Conservation (phyloP, 2,113 vertebrate species). For the Prolemur simus region DNA sequence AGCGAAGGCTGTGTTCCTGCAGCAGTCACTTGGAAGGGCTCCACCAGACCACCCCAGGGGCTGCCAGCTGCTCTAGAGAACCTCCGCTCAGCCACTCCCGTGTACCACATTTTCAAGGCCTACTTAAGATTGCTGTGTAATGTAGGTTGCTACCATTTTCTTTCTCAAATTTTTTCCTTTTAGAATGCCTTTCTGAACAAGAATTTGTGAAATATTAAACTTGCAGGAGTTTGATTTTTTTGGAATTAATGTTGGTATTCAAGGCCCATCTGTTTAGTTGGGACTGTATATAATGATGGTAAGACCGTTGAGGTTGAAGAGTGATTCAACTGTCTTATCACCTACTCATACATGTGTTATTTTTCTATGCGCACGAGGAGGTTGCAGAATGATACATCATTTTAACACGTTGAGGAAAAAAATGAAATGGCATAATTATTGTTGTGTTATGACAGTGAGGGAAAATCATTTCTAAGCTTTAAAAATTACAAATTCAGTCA, state of each 20-base stretch:
- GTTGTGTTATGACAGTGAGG: conserved; percentile 41
- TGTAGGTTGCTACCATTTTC: conserved; percentile 31
- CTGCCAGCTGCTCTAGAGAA: conserved; percentile 61
- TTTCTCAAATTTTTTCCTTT: conserved; percentile 34
- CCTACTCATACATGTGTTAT: conserved; percentile 64
- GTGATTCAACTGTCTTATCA: conserved; percentile 62
- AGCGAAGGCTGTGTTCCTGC: conserved; percentile 30
- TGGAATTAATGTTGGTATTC: conserved; percentile 52
- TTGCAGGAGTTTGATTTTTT: conserved; percentile 40
- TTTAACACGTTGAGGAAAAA: conserved; percentile 24
- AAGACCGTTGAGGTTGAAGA: conserved; percentile 53
- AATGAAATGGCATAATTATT: conserved; percentile 42
- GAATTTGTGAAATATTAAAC: conserved; percentile 63
- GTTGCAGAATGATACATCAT: conserved; percentile 29
- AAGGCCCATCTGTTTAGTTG: conserved; percentile 66
- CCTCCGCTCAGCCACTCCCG: background rate
- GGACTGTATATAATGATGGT: conserved; percentile 9
- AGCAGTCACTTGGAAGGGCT: conserved; percentile 56
- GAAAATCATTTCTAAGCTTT: conserved; percentile 21
- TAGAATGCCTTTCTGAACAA: conserved; percentile 33
- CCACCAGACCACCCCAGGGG: conserved; percentile 63
- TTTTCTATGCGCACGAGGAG: conserved; percentile 37
- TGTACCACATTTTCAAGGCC: conserved; percentile 35
- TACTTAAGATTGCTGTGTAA: background rate
- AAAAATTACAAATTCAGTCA: conserved; percentile 48